Base-by-base conservation (phyloP, 2,113 vertebrate species). In the Gobio gobio region DNA sequence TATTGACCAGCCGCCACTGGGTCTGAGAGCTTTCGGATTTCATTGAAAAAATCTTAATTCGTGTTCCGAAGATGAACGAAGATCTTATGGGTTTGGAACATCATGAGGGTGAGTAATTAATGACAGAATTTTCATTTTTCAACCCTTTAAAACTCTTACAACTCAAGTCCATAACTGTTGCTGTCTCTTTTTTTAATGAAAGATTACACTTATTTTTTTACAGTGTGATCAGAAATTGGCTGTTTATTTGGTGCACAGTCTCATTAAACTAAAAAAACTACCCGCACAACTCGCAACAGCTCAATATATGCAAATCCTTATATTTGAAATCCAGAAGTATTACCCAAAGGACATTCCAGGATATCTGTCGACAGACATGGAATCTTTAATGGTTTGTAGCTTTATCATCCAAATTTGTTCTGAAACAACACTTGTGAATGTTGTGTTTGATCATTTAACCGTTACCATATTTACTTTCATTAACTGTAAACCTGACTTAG, bases 251-350 rank as follows among this genome's bases (percentile, higher is more conserved):
- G 20, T 45, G 24, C 20, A 54, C 56, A 63, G 51, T 63, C 81
- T 81, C 47, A 87, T 83, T 87, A 85, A 82, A 49, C 33, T 59
- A 26, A 78, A 45, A 29, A 85, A 47, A 83, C 20, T 75, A 76
- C 7, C 36, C 68, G 68, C 59, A 77, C 64, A 59, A 56, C 75
- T 68, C 51, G 70, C 7, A 40, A 40, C 22, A 70, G 18, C 33
- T 18, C 66, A 70, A 86, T 87, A 29, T 81, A 85, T 89, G 77
- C 83, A 84, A 82, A 68, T 76, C 78, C 72, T 64, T 66, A 18
- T 43, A 33, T 85, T 16, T 43, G 56, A 33, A 18, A 24, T 51
- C 4, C 18, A 33, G 73, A 18, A 64, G 6, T 47, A 22, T 54
- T 74, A 80, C 40, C 75, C 29, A 78, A 79, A 59, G 26, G 45